Base-by-base conservation (phyloP, 2,888 invertebrate species). In the Nephrotoma guestfalica region DNA sequence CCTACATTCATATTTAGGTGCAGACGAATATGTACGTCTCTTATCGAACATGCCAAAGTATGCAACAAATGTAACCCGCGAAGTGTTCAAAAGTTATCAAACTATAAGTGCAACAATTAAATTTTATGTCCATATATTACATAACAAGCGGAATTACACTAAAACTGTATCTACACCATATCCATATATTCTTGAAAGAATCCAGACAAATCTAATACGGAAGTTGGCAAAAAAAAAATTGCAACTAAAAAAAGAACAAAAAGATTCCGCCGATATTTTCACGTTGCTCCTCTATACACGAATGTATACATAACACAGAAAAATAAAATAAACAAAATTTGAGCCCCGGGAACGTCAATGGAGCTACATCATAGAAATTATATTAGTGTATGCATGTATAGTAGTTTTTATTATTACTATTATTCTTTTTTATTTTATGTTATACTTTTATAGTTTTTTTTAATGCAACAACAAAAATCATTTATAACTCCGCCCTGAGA, bases 321-420 rank as follows among this genome's bases (percentile, higher is more conserved):
- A 71, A 7, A 11, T 30, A 71, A 71, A 71, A 30, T 11, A 71
- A 71, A 71, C 18, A 30, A 71, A 71, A 71, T 9, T 84, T 41
- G 84, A 42, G 41, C 42, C 86, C 86, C 86, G 86, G 86, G 86
- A 51, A 86, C 86, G 41, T 86, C 86, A 86, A 86, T 86, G 86
- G 41, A 86, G 86, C 86, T 86, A 86, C 41, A 41, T 86, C 86
- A 86, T 43, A 86, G 40, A 51, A 86, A 51, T 71, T 71, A 71
- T 71, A 71, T 71, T 71, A 71, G 71, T 30, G 30, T 30, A 30
- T 30, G 30, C 30, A 30, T 30, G 30, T 71, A 71, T 71, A 71
- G 71, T 71, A 71, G 71, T 18, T 71, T 71, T 71, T 71, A 71
- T 71, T 71, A 71, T 71, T 30, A 71, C 71, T 71, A 71, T 71